phyloP scores from a whole-genome alignment of 2,797 vertebrate species.

The Chelon auratus region DNA sequence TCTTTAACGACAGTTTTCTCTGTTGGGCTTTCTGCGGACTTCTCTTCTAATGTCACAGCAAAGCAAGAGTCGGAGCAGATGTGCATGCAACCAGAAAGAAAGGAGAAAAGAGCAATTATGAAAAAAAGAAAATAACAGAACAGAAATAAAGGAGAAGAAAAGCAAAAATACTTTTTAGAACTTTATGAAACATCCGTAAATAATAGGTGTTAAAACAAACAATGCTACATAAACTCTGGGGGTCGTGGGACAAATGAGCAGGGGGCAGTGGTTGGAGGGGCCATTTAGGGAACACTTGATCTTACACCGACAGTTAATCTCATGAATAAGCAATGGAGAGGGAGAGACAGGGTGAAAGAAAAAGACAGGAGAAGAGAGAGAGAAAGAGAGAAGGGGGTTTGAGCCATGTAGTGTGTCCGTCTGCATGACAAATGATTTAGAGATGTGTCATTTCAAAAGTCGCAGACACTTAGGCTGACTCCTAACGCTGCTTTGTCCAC shows the following conservation, averaged over 20 bases:
- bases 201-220: slow-evolving; percentile 43
- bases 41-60: slow-evolving; percentile 84
- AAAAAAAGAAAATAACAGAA: slow-evolving; percentile 8
- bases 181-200: neutral
- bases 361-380: slow-evolving; percentile 43
- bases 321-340: slow-evolving; percentile 78
- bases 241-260: slow-evolving; percentile 21
- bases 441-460: slow-evolving; percentile 54
- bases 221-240: slow-evolving; percentile 7
- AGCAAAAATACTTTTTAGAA: neutral
- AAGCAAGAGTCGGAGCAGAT: slow-evolving; percentile 46
- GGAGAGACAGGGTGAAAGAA: slow-evolving; percentile 43
- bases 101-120: slow-evolving; percentile 12
- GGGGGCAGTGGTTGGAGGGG: slow-evolving; percentile 22
- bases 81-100: slow-evolving; percentile 57
- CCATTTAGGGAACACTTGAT: slow-evolving; percentile 76
- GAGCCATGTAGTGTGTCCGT: slow-evolving; percentile 63
- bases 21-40: slow-evolving; percentile 85
- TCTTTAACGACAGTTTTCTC: slow-evolving; percentile 86
- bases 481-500: slow-evolving; percentile 26
- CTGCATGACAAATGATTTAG: slow-evolving; percentile 79
- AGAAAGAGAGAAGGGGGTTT: slow-evolving; percentile 1
- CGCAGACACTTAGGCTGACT: slow-evolving; percentile 61
- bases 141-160: neutral
- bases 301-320: slow-evolving; percentile 73